Base-by-base conservation (phyloP, 1,140 invertebrate species). In the Thaumetopoea pityocampa region DNA sequence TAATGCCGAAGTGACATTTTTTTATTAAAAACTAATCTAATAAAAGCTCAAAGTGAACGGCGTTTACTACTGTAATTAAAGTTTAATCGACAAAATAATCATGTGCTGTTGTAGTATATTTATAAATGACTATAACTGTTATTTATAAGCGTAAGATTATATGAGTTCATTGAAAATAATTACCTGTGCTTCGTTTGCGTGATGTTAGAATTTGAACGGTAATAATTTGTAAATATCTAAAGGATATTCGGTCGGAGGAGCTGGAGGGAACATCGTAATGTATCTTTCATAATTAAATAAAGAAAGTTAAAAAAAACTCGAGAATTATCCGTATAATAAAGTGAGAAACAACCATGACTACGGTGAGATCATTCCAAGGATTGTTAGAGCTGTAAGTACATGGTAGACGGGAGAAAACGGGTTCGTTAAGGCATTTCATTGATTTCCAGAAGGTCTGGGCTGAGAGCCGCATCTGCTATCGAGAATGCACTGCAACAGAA, bases 401-500 rank as follows among this genome's bases (percentile, higher is more conserved):
- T 28, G 12, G 16, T 14, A 32, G 14, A 29, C 11, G 10, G 24
- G 41, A 44, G 47, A n/a, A 19, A 28, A 29, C 17, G 29, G 20
- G 33, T 50, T 48, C n/a, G 46, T 45, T 58, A 59, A 54, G 48
- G 35, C 22, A 50, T 51, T 45, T 65, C 55, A 70, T 62, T 74
- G 51, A 54, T 51, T 51, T 67, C 62, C 67, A 53, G 63, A 62
- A 62, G 54, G 34, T 62, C 61, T 65, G 64, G 62, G 59, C 60
- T 70, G 57, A 53, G 69, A 65, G 58, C 72, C 61, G 69, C 76
- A 61, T 62, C 76, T 68, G 69, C 46, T 74, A 76, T 71, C 51
- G 70, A 70, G 49, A 62, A 66, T 53, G 64, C 53, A 58, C 79
- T 83, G 79, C 73, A 83, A 83, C 76, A 83, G 56, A 81, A 77